Evolutionary conservation across 53 echinoderm and acorn worm genomes (phyloP).

Genomic region (Paracentrotus lividus): DNA sequence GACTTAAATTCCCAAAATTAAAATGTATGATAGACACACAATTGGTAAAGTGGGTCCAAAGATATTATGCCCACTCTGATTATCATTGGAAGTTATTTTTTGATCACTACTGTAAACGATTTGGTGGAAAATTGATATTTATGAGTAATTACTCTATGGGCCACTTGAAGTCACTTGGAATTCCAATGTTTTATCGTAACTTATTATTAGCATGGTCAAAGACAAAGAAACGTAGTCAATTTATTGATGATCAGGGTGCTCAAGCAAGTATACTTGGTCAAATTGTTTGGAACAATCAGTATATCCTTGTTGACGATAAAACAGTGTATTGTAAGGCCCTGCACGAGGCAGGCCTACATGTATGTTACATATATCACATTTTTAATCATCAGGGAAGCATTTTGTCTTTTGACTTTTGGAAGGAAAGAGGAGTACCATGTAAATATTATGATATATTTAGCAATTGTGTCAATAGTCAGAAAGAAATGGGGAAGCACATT

Average conservation of each 20-base stretch:
- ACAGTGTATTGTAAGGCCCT: slow-evolving; percentile 20
- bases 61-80: slow-evolving; percentile 23
- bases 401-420: slow-evolving; percentile 18
- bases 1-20: slow-evolving; percentile 40
- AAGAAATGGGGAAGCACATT: slow-evolving; percentile 18
- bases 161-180: background rate
- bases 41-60: slow-evolving; percentile 34
- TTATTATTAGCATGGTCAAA: slow-evolving; percentile 47
- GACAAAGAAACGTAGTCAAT: background rate
- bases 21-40: slow-evolving; percentile 35
- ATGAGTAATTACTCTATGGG: slow-evolving; percentile 31
- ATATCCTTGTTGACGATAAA: slow-evolving; percentile 5
- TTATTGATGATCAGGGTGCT: background rate
- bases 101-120: slow-evolving; percentile 14
- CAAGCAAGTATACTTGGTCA: slow-evolving; percentile 34
- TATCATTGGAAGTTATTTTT: slow-evolving; percentile 15
- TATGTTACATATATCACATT: slow-evolving; percentile 18
- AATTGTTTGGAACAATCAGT: slow-evolving; percentile 36
- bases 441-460: slow-evolving; percentile 24
- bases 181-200: slow-evolving; percentile 30
- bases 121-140: slow-evolving; percentile 49
- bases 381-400: background rate
- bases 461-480: background rate
- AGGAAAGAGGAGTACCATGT: slow-evolving; percentile 12
- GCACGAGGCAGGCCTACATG: slow-evolving; percentile 31